Percentiles rank a stretch among this genome's conserved stretches.
Conservation (phyloP, 1,140 invertebrate species). For the Drosophila eugracilis region DNA sequence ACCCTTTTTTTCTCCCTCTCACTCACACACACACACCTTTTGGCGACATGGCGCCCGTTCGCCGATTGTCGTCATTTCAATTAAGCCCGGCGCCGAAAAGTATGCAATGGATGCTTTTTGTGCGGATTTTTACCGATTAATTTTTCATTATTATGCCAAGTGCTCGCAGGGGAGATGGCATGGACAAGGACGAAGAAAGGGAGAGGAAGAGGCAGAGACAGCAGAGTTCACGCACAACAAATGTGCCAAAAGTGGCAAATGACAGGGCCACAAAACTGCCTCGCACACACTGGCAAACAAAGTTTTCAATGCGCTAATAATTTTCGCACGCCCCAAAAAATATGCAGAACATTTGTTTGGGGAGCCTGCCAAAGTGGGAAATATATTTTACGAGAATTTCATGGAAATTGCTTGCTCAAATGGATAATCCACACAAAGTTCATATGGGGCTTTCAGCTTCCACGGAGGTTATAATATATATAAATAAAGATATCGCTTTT, state of each 20-base stretch:
- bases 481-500: neutral
- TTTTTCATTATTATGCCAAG: conserved; percentile 73
- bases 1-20: neutral
- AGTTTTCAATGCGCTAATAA: conserved; percentile 44
- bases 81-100: conserved; percentile 70
- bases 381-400: conserved; percentile 4
- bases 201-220: neutral
- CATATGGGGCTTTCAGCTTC: neutral
- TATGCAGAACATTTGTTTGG: conserved; percentile 27
- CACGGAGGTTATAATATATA: too few species aligned
- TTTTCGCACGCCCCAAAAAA: conserved; percentile 41
- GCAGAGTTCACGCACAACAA: conserved; percentile 34
- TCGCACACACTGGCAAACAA: conserved; percentile 13
- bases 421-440: neutral
- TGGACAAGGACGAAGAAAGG: neutral
- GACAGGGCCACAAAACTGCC: conserved; percentile 24
- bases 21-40: conserved; percentile 34
- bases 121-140: conserved; percentile 63
- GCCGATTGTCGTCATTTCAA: conserved; percentile 64
- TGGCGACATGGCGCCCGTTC: conserved; percentile 19
- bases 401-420: conserved; percentile 9
- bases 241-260: conserved; percentile 48
- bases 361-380: conserved; percentile 15
- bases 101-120: conserved; percentile 48
- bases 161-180: conserved; percentile 24